These are phyloP conservation scores for Sericinus montela DNA, from an alignment of 2,888 invertebrate genomes.

Conservation along the genomic window DNA sequence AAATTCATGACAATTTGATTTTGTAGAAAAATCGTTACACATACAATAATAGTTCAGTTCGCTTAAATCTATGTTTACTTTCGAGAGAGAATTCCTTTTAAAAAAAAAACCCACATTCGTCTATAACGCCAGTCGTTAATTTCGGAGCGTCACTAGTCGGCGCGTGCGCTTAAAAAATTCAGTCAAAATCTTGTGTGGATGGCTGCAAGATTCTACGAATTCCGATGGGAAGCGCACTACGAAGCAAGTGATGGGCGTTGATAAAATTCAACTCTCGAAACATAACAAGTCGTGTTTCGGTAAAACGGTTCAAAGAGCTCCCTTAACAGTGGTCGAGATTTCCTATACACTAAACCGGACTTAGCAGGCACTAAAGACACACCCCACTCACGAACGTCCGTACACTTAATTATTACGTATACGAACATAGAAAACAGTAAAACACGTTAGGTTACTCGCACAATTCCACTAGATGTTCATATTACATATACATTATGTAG, in stretches of 20 bases:
- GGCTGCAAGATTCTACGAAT: slow-evolving; percentile 52
- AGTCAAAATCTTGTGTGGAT: slow-evolving; percentile 46
- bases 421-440: slow-evolving; percentile 69
- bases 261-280: slow-evolving; percentile 54
- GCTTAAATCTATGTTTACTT: slow-evolving; percentile 52
- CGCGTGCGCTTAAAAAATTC: slow-evolving; percentile 35
- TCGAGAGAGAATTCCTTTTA: slow-evolving; percentile 54
- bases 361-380: slow-evolving; percentile 73
- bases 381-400: slow-evolving; percentile 32
- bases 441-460: slow-evolving; percentile 64
- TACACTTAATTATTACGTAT: slow-evolving; percentile 33
- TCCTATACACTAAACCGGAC: slow-evolving; percentile 60
- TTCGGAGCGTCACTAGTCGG: slow-evolving; percentile 2
- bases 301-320: slow-evolving; percentile 58
- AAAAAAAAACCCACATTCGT: slow-evolving; percentile 25
- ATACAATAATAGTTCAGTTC: slow-evolving; percentile 54
- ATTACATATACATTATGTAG: slow-evolving; percentile 49
- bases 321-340: slow-evolving; percentile 58
- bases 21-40: slow-evolving; percentile 72
- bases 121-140: slow-evolving; percentile 9
- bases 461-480: slow-evolving; percentile 74
- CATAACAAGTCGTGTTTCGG: slow-evolving; percentile 57
- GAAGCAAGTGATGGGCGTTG: slow-evolving; percentile 26
- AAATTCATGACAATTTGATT: slow-evolving; percentile 37
- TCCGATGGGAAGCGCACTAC: slow-evolving; percentile 22